Base-by-base conservation (phyloP, 2,113 vertebrate species). In the Callipepla squamata region DNA sequence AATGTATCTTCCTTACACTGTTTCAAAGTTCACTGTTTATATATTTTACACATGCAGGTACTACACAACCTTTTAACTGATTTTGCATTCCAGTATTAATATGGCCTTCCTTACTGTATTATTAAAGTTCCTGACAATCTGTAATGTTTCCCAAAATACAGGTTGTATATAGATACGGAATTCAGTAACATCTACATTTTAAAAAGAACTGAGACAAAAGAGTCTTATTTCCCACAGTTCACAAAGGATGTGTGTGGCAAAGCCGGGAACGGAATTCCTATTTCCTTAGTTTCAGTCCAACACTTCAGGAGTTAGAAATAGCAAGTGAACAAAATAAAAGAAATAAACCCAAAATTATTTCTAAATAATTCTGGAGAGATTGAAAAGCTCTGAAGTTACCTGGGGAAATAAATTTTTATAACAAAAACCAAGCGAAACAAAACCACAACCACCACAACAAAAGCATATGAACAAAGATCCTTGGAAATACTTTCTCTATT, bases 261-360 rank as follows among this genome's bases (percentile, higher is more conserved):
- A 87, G 50, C 68, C 51, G 73, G 25, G 45, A 80, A 93, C 2
- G 0, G 84, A 94, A 89, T 69, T 92, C 69, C 34, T 76, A 85
- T 53, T 93, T 96, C 89, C 92, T 90, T 66, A 59, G n/a, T 66
- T 76, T 10, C 18, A 82, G 51, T 61, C 34, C 44, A 89, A 34
- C 5, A 5, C 78, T 74, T 11, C 75, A 63, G 50, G 21, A 76
- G 36, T 51, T 78, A 89, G 28, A 92, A 88, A 76, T 25, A 75
- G 1, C 26, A 86, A 86, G 72, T 12, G 15, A 88, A 84, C n/a
- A 69, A n/a, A 32, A 45, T 74, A 90, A 68, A 1, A 0, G 32
- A 51, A 74, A 6, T 59, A 63, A 77, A 47, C 11, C 80, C 8
- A 59, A 13, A 74, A 36, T 62, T 45, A 28, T 55, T 76, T 83